Percentiles rank a stretch among this genome's conserved stretches.
Evolutionary conservation across 2,888 invertebrate genomes (phyloP).

Genomic region (Polyommatus iphigenia): DNA sequence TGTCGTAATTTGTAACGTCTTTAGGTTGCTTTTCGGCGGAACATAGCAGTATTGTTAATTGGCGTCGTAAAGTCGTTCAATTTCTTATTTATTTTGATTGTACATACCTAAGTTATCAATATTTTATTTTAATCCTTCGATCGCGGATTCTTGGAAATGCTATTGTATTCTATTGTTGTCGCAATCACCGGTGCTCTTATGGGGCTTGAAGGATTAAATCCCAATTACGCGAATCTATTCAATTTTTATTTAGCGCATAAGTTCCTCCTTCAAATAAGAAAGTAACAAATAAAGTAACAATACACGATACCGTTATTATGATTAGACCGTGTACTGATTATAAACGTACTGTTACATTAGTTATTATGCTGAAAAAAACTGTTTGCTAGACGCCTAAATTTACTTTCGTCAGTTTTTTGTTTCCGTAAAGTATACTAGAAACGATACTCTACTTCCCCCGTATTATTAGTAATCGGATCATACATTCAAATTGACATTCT

Average conservation of each 20-base stretch:
- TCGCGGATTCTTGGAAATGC: too few relatives aligned
- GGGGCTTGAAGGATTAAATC: too few relatives aligned
- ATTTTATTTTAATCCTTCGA: too few relatives aligned
- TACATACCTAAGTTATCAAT: neutral
- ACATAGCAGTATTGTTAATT: neutral
- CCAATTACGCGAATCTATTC: neutral
- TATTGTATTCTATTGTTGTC: too few relatives aligned
- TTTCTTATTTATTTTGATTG: conserved; percentile 2
- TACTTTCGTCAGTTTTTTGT: neutral
- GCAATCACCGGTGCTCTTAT: too few relatives aligned
- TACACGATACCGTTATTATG: neutral
- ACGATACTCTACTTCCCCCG: conserved; percentile 9
- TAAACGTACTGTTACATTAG: neutral
- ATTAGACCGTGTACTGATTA: neutral
- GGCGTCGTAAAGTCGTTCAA: neutral
- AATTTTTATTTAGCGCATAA: neutral
- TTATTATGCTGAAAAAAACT: neutral
- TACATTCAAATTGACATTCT: conserved; percentile 24
- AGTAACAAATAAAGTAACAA: neutral
- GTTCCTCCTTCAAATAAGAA: neutral
- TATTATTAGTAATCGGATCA: conserved; percentile 22
- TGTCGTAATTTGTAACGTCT: conserved; percentile 24
- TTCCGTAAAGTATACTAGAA: conserved; percentile 6
- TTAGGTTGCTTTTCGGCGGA: conserved; percentile 9
- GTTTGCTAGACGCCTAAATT: neutral